Percentiles rank a stretch among this genome's conserved stretches.
Evolutionary conservation across 2,113 vertebrate genomes (phyloP).

Genomic region (Crotalus horridus): DNA sequence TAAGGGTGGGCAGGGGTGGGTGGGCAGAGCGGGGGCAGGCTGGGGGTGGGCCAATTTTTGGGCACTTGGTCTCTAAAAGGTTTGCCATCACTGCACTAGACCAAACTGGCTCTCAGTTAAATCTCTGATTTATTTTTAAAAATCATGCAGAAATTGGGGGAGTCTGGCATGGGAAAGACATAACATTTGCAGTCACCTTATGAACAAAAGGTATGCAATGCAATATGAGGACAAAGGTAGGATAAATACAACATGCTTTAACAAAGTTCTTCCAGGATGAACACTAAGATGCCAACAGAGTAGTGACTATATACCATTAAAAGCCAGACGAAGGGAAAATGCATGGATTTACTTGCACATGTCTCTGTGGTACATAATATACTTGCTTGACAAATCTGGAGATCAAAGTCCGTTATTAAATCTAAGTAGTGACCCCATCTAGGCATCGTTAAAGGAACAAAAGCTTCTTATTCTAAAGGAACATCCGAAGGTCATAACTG

Average conservation of each 20-base stretch:
- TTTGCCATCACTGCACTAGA: no score
- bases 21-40: no score
- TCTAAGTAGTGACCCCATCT: not conserved
- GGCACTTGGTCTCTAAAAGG: no score
- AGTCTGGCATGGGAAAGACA: not conserved
- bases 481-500: not conserved
- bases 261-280: not conserved
- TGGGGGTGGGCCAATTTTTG: no score
- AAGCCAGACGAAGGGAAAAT: not conserved
- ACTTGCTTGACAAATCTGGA: not conserved
- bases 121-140: not conserved
- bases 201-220: not conserved
- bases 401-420: constrained; percentile 14
- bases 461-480: not conserved
- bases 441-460: not conserved
- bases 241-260: not conserved
- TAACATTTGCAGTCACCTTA: not conserved
- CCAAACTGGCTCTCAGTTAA: not conserved
- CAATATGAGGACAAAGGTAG: rapidly evolving
- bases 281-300: constrained; percentile 66
- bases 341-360: not conserved
- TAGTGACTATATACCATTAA: constrained; percentile 41
- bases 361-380: not conserved
- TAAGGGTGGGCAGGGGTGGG: no score
- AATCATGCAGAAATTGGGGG: not conserved